Evolutionary conservation across 1,140 invertebrate genomes (phyloP).

Genomic region (Drosophila tropicalis): DNA sequence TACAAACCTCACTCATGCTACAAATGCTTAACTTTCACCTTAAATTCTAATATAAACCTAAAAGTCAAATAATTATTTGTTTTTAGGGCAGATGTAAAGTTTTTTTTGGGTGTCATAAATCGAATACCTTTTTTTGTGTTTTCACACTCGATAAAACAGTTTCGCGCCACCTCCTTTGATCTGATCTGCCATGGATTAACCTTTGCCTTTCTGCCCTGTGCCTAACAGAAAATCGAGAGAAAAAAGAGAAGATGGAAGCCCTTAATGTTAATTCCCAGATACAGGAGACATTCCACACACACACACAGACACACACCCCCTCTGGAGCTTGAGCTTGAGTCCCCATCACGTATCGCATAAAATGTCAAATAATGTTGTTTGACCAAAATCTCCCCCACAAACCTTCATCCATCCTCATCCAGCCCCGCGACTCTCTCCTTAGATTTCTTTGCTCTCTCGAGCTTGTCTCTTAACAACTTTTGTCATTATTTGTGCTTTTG

Average conservation of each 20-base stretch:
- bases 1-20: too few species aligned
- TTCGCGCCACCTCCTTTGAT: background rate
- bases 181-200: constrained; percentile 2
- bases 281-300: background rate
- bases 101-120: background rate
- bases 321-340: background rate
- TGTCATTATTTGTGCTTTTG: constrained; percentile 49
- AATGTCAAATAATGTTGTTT: constrained; percentile 72
- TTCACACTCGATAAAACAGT: constrained; percentile 10
- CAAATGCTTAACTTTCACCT: too few species aligned
- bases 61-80: too few species aligned
- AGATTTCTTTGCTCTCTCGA: background rate
- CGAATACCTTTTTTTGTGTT: constrained; percentile 2
- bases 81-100: background rate
- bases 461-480: constrained; percentile 28
- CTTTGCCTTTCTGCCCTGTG: background rate
- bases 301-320: too few species aligned
- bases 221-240: background rate
- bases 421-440: background rate
- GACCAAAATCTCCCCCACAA: constrained; percentile 50
- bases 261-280: constrained; percentile 11
- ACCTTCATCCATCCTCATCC: background rate
- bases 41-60: too few species aligned
- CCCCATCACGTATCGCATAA: constrained; percentile 61
- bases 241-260: background rate